Evolutionary conservation across 2,888 invertebrate genomes (phyloP).

Genomic region (Andrena marginata): DNA sequence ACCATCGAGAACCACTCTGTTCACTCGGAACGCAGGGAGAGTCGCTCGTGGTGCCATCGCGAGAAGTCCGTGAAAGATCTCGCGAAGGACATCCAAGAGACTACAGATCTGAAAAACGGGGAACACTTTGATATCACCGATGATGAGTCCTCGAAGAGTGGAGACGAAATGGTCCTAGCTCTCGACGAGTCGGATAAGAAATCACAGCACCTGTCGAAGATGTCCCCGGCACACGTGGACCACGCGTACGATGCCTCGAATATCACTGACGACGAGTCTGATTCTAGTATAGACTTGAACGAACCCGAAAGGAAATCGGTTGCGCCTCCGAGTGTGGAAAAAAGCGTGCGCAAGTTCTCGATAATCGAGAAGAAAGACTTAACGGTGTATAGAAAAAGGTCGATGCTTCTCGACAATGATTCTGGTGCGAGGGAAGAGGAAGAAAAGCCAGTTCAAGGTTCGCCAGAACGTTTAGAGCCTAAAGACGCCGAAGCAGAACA

Average conservation of each 20-base stretch:
- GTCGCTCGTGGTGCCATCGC: background rate
- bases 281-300: slow-evolving; percentile 48
- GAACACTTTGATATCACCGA: slow-evolving; percentile 75
- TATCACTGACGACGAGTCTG: slow-evolving; percentile 75
- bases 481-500: slow-evolving; percentile 7
- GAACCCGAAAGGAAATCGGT: background rate
- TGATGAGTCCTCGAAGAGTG: slow-evolving; percentile 75
- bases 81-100: background rate
- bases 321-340: background rate
- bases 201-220: background rate
- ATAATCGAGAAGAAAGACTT: background rate
- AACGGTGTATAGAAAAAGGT: background rate
- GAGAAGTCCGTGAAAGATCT: background rate
- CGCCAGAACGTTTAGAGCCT: background rate
- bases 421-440: slow-evolving; percentile 20
- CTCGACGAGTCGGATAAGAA: background rate
- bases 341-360: background rate
- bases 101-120: background rate
- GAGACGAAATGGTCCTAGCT: slow-evolving; percentile 34
- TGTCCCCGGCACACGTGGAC: background rate
- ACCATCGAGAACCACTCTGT: slow-evolving; percentile 37
- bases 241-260: slow-evolving; percentile 43
- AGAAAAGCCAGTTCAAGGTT: background rate
- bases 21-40: background rate
- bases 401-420: slow-evolving; percentile 20